phyloP scores from a whole-genome alignment of 2,113 vertebrate species.

The Oryzias melastigma region DNA sequence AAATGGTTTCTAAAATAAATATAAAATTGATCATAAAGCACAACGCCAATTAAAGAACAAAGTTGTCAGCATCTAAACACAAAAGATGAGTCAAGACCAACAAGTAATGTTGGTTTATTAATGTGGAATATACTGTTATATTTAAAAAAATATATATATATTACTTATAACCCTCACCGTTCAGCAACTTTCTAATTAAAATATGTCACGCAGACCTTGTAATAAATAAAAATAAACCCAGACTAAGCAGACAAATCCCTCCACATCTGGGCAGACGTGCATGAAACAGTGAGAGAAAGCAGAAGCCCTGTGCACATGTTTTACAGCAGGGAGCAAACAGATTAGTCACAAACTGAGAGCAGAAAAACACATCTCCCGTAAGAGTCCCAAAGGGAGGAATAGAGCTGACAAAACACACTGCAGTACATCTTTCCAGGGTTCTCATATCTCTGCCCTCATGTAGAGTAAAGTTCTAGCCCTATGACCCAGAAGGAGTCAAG shows the following conservation, averaged over 20 bases:
- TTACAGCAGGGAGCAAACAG: constrained; percentile 46
- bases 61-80: no score
- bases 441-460: constrained; percentile 11
- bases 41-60: no score
- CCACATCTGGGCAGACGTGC: constrained; percentile 34
- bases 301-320: constrained; percentile 21
- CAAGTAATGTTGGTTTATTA: no score
- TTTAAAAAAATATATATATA: no score
- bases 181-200: constrained; percentile 44
- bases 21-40: no score
- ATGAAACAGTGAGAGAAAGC: constrained; percentile 29
- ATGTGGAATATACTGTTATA: no score
- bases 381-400: constrained; percentile 44
- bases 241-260: constrained; percentile 46
- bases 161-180: background rate
- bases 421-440: constrained; percentile 25
- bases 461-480: constrained; percentile 11
- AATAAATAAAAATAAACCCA: constrained; percentile 60
- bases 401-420: constrained; percentile 25
- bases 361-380: constrained; percentile 24
- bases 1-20: no score
- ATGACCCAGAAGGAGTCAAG: constrained; percentile 17
- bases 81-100: no score
- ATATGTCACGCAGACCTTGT: constrained; percentile 56
- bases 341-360: constrained; percentile 42